phyloP scores from a whole-genome alignment of 1,140 invertebrate genomes.

The Berghia stephanieae region DNA sequence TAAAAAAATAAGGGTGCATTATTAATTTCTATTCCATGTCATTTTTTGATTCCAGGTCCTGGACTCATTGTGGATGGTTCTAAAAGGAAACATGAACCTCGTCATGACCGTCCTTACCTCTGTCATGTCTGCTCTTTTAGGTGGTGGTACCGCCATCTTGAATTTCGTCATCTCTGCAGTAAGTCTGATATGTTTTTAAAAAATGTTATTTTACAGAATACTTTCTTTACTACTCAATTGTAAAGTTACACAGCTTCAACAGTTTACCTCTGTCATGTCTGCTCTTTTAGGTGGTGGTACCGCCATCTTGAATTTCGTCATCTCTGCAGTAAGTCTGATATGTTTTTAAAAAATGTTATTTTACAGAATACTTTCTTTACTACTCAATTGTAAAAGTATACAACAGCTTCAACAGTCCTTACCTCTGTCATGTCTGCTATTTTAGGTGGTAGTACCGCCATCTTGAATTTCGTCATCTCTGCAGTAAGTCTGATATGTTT shows the following conservation, averaged over 20 bases:
- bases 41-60: constrained; percentile 72
- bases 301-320: constrained; percentile 90
- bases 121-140: constrained; percentile 85
- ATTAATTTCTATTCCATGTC: no score
- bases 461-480: constrained; percentile 92
- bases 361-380: no score
- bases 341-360: no score
- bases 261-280: constrained; percentile 87
- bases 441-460: constrained; percentile 89
- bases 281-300: constrained; percentile 90
- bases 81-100: constrained; percentile 92
- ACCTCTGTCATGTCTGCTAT: constrained; percentile 87
- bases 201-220: no score
- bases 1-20: no score
- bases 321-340: constrained; percentile 81
- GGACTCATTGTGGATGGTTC: constrained; percentile 90
- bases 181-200: constrained; percentile 66
- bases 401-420: no score
- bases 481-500: constrained; percentile 76
- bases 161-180: constrained; percentile 93
- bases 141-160: constrained; percentile 90
- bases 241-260: no score
- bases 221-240: no score
- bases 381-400: no score
- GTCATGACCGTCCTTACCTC: constrained; percentile 86